A percentile compares a stretch with the other conserved stretches of the same genome.
phyloP scores from a whole-genome alignment of 2,113 vertebrate species.

The Xiphorhynchus elegans region DNA sequence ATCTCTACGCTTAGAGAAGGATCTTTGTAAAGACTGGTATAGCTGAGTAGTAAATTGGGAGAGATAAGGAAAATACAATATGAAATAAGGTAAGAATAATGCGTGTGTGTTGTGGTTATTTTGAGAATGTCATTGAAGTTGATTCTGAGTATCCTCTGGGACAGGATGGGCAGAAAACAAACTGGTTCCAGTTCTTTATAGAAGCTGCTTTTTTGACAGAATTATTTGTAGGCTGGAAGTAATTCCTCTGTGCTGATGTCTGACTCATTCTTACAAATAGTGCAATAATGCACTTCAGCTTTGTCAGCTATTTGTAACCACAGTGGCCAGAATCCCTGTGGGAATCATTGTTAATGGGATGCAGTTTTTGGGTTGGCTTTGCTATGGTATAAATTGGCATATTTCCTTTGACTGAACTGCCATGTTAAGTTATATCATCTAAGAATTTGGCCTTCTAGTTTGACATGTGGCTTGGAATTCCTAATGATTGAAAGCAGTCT shows the following conservation, averaged over 20 bases:
- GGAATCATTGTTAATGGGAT: background rate
- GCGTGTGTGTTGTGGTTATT: background rate
- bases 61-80: background rate
- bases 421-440: background rate
- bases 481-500: background rate
- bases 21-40: background rate
- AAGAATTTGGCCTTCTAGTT: background rate
- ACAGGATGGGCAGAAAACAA: background rate
- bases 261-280: background rate
- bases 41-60: background rate
- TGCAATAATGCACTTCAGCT: background rate
- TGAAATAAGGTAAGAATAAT: background rate
- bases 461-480: background rate
- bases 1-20: background rate
- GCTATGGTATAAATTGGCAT: background rate
- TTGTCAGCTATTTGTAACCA: conserved; percentile 10
- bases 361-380: conserved; percentile 6
- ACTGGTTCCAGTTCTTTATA: background rate
- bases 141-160: background rate
- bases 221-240: background rate
- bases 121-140: background rate
- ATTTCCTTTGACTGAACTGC: background rate
- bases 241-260: background rate
- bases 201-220: background rate
- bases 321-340: background rate